A percentile compares a stretch with the other conserved stretches of the same genome.
Evolutionary conservation across 1,140 invertebrate genomes (phyloP).

Genomic region (Hyles vespertilio): DNA sequence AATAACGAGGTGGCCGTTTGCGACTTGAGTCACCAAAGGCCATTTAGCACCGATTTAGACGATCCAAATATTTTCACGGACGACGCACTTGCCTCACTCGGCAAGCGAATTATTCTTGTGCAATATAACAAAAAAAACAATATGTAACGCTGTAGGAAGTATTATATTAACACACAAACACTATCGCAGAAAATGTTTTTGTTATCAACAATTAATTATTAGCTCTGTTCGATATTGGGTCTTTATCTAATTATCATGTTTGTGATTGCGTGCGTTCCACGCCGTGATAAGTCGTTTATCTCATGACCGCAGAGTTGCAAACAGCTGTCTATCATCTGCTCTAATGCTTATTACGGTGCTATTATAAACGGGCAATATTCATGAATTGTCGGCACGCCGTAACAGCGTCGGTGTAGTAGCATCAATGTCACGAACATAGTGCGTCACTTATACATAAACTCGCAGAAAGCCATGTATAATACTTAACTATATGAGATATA

Average conservation of each 20-base stretch:
- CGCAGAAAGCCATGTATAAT: too few species aligned
- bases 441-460: too few species aligned
- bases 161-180: neutral
- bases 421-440: too few species aligned
- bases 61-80: slow-evolving; percentile 63
- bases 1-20: slow-evolving; percentile 30
- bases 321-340: slow-evolving; percentile 26
- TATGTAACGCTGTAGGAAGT: neutral
- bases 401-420: too few species aligned
- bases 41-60: slow-evolving; percentile 64
- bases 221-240: slow-evolving; percentile 10
- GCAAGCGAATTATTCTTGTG: slow-evolving; percentile 21
- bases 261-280: slow-evolving; percentile 17
- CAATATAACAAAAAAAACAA: slow-evolving; percentile 8
- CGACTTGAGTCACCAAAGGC: slow-evolving; percentile 61
- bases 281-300: slow-evolving; percentile 30
- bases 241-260: slow-evolving; percentile 25
- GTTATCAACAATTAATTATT: slow-evolving; percentile 14
- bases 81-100: slow-evolving; percentile 45
- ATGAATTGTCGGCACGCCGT: too few species aligned
- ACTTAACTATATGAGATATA: too few species aligned
- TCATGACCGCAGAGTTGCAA: slow-evolving; percentile 21
- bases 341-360: neutral
- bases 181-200: slow-evolving; percentile 5
- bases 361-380: neutral